phyloP scores from a whole-genome alignment of 2,888 invertebrate genomes.

The Cylindroiulus punctatus region DNA sequence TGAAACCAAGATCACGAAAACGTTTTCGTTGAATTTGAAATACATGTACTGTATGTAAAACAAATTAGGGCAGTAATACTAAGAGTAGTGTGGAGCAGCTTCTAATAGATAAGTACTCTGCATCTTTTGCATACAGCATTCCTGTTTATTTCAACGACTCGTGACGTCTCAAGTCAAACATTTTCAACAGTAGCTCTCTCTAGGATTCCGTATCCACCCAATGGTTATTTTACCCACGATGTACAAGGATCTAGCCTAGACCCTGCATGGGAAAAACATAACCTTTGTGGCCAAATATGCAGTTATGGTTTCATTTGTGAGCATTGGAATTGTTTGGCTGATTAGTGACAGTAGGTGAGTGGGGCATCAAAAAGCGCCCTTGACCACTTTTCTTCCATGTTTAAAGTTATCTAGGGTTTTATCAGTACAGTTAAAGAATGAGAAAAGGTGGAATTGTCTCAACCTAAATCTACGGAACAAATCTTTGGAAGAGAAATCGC shows the following conservation, averaged over 20 bases:
- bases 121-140: too few species aligned
- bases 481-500: neutral
- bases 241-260: slow-evolving; percentile 14
- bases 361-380: slow-evolving; percentile 1
- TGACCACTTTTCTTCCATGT: slow-evolving; percentile 19
- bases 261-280: neutral
- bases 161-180: too few species aligned
- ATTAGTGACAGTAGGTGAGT: slow-evolving; percentile 16
- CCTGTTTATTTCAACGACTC: too few species aligned
- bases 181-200: too few species aligned
- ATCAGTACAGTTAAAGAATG: neutral
- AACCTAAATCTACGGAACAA: slow-evolving; percentile 4
- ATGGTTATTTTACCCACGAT: neutral
- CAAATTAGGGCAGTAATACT: too few species aligned
- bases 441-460: slow-evolving; percentile 2
- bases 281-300: neutral
- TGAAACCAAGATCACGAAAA: neutral
- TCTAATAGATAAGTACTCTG: too few species aligned
- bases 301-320: slow-evolving; percentile 16
- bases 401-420: neutral
- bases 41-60: too few species aligned
- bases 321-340: slow-evolving; percentile 8
- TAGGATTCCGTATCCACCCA: neutral
- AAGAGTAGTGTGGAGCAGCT: too few species aligned
- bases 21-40: too few species aligned